phyloP scores from a whole-genome alignment of 2,888 invertebrate genomes.

The Watsonalla cultraria region DNA sequence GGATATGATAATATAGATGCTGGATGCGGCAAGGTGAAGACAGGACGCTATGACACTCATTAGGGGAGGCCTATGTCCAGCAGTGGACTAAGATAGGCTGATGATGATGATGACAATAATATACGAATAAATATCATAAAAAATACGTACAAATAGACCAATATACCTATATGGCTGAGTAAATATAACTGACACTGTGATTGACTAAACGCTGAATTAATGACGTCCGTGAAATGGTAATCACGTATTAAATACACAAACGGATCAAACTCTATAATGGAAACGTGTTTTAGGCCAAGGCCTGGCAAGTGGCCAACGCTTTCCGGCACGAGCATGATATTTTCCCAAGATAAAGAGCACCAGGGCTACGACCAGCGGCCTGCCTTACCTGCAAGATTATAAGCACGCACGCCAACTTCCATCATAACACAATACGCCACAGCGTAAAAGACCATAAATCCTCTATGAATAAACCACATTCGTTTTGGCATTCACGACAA shows the following conservation, averaged over 20 bases:
- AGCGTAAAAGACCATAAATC: not conserved
- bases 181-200: not conserved
- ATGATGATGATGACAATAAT: too few species aligned
- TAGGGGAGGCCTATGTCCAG: too few species aligned
- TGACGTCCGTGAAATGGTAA: not conserved
- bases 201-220: not conserved
- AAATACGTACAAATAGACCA: not conserved
- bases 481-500: not conserved
- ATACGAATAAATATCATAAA: too few species aligned
- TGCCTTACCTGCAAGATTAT: conserved; percentile 32
- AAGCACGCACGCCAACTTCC: conserved; percentile 43
- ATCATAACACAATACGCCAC: conserved; percentile 11
- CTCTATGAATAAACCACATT: not conserved
- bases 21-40: too few species aligned
- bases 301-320: conserved; percentile 58
- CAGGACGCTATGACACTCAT: too few species aligned
- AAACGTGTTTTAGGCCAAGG: conserved; percentile 32
- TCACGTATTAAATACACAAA: conserved; percentile 8
- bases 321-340: conserved; percentile 57
- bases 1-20: too few species aligned
- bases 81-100: too few species aligned
- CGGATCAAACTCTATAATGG: conserved; percentile 30
- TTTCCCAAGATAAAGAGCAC: conserved; percentile 56
- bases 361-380: conserved; percentile 30
- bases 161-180: not conserved